Conservation (phyloP, 1,140 invertebrate genomes). For the Neodiprion lecontei region DNA sequence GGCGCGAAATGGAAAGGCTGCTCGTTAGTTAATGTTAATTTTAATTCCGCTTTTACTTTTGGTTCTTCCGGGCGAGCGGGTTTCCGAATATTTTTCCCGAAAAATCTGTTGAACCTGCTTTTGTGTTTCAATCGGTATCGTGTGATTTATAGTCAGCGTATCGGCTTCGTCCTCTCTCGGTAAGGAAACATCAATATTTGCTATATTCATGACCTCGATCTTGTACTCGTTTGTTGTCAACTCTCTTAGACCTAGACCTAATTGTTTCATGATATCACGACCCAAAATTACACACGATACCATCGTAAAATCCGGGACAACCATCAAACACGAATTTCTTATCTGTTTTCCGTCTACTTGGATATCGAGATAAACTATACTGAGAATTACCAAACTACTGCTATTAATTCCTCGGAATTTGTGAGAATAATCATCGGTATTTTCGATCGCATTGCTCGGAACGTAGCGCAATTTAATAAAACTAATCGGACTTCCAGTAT, state of each 20-base stretch:
- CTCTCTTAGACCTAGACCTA: too few species aligned
- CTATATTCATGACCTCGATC: too few species aligned
- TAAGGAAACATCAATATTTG: too few species aligned
- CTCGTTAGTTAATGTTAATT: background rate
- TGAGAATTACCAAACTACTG: constrained; percentile 18
- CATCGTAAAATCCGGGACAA: constrained; percentile 22
- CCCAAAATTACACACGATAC: background rate
- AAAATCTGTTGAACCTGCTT: constrained; percentile 25
- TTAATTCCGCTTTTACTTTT: too few species aligned
- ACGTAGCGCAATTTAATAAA: constrained; percentile 15
- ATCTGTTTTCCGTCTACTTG: background rate
- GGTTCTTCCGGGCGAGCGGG: constrained; percentile 39
- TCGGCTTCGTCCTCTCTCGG: too few species aligned
- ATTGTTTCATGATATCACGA: constrained; percentile 37
- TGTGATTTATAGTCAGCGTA: too few species aligned
- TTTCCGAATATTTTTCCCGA: constrained; percentile 27
- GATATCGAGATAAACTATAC: constrained; percentile 8
- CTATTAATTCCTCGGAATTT: constrained; percentile 20
- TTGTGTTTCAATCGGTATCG: constrained; percentile 13
- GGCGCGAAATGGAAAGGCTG: constrained; percentile 17
- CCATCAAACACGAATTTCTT: constrained; percentile 8
- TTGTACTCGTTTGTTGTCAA: too few species aligned
- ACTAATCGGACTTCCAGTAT: background rate
- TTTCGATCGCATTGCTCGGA: constrained; percentile 16
- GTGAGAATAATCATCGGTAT: background rate